A percentile compares a stretch with the other conserved stretches of the same genome.
Conservation (phyloP, 2,797 vertebrate species). For the Gadopsis bispinosus region DNA sequence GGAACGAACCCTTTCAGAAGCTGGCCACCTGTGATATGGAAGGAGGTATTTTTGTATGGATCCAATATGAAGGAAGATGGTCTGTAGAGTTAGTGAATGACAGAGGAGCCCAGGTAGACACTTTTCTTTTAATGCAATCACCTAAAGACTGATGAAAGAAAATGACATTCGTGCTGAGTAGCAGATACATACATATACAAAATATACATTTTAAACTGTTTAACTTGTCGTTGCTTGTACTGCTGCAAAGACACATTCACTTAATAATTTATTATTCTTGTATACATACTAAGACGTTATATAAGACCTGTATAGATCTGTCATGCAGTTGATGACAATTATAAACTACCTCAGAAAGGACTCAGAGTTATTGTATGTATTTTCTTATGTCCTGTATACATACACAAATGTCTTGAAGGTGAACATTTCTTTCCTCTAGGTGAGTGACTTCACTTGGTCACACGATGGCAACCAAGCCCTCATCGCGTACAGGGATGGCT, state of each 20-base stretch:
- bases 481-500: slow-evolving; percentile 98
- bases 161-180: background rate
- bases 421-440: slow-evolving; percentile 78
- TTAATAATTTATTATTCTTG: background rate
- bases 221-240: background rate
- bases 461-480: slow-evolving; percentile 99
- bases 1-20: slow-evolving; percentile 99
- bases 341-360: background rate
- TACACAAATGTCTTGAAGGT: background rate
- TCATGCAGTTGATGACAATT: background rate
- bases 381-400: background rate
- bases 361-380: background rate
- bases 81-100: slow-evolving; percentile 99
- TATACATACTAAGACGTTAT: background rate
- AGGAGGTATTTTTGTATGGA: slow-evolving; percentile 99
- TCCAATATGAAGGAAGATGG: slow-evolving; percentile 99
- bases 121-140: background rate
- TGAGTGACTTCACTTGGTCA: slow-evolving; percentile 99
- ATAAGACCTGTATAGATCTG: background rate
- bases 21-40: slow-evolving; percentile 98
- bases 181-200: background rate
- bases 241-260: background rate
- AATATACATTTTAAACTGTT: background rate
- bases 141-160: background rate
- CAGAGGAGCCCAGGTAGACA: slow-evolving; percentile 94